phyloP scores from a whole-genome alignment of 2,797 vertebrate species.

The Gadopsis bispinosus region DNA sequence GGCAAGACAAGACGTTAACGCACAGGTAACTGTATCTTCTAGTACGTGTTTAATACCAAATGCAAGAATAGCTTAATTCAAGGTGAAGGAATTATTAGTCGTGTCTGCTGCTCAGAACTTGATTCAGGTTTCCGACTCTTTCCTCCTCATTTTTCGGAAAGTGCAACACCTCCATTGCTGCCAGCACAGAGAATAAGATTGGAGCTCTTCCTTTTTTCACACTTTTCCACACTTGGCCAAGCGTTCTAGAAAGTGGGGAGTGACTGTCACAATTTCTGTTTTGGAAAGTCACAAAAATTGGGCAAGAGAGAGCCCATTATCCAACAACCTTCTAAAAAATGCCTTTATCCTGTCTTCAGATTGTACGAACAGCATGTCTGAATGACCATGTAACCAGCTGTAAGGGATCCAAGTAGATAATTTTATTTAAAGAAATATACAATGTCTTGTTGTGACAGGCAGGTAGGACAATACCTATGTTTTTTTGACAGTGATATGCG shows the following conservation, averaged over 20 bases:
- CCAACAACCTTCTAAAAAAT: not conserved
- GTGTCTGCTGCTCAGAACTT: slow-evolving; percentile 27
- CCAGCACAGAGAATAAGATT: slow-evolving; percentile 24
- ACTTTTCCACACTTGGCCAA: slow-evolving; percentile 48
- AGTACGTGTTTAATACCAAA: not conserved
- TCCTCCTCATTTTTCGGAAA: slow-evolving; percentile 31
- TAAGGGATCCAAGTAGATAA: not conserved
- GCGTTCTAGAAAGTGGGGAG: slow-evolving; percentile 1
- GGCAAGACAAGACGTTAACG: not conserved
- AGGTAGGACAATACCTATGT: not conserved
- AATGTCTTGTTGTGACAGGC: not conserved
- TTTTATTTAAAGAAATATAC: too few relatives aligned
- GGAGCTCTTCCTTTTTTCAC: slow-evolving; percentile 43
- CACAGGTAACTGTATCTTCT: not conserved
- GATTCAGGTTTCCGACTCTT: slow-evolving; percentile 20
- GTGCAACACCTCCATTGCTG: slow-evolving; percentile 30
- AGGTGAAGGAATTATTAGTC: not conserved
- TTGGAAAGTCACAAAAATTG: slow-evolving; percentile 16
- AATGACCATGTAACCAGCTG: not conserved
- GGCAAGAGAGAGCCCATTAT: slow-evolving; percentile 8
- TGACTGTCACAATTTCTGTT: slow-evolving; percentile 27
- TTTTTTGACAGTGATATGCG: not conserved
- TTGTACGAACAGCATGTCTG: not conserved
- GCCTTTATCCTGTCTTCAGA: not conserved
- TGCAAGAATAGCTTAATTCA: not conserved